Base-by-base conservation (phyloP, 2,113 vertebrate species). In the Gymnorhina tibicen region DNA sequence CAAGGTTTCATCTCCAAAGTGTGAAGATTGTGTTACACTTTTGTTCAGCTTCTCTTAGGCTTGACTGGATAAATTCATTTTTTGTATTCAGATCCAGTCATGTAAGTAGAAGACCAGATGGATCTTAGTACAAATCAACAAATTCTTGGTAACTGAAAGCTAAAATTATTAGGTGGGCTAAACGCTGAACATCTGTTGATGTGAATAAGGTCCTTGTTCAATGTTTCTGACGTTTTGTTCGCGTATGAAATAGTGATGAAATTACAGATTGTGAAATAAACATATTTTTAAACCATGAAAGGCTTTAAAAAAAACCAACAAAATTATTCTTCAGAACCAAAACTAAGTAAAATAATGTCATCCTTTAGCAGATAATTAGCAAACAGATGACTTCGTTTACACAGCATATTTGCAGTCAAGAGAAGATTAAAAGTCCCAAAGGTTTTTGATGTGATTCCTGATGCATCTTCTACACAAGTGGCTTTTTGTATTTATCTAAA, bases 101-200 rank as follows among this genome's bases (percentile, higher is more conserved):
- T 95, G 37, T 96, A 93, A 95, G 52, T 88, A 74, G 79, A 82
- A 95, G 93, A 97, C 95, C 97, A 98, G 97, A 98, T 97, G 96
- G 97, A 97, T 96, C 77, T 87, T 87, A 88, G 37, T 96, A 96
- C 41, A 87, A 93, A 96, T 97, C 87, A 98, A 95, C 50, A 97
- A 97, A 97, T 97, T 97, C 93, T 96, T 97, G 50, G 75, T 97
- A 97, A 98, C 93, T 94, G 83, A 98, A 97, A 97, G 91, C 93
- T 96, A 92, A 97, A 97, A 95, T 85, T 97, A 94, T 97, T 98
- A 97, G 84, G 75, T 93, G 91, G 86, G 66, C 91, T 97, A 95
- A 97, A 97, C 72, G 67, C 66, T 95, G 94, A 97, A 97, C 97
- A 98, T 97, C 97, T 98, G 97, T 97, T 98, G 89, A 93, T 96